These are phyloP conservation scores for Liodrosophila aerea DNA, from an alignment of 2,888 invertebrate species.

Conservation along the genomic window DNA sequence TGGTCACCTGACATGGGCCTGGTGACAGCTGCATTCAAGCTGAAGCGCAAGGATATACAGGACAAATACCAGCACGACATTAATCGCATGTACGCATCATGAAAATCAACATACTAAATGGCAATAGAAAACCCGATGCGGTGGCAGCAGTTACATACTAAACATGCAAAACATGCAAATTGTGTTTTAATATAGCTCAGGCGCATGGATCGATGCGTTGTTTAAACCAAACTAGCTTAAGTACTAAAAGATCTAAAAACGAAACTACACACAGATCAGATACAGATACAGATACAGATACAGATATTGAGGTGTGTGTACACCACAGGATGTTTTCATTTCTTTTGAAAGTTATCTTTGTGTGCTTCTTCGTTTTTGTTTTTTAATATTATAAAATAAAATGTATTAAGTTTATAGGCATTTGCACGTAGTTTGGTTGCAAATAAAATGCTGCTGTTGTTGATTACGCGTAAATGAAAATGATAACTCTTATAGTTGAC, in stretches of 20 bases:
- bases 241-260: conserved; percentile 54
- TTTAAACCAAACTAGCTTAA: conserved; percentile 61
- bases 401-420: conserved; percentile 37
- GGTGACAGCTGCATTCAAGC: conserved; percentile 98
- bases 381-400: conserved; percentile 27
- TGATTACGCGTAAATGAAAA: too few relatives aligned
- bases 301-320: too few relatives aligned
- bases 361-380: conserved; percentile 18
- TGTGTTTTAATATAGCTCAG: conserved; percentile 50
- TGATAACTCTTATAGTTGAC: conserved; percentile 29
- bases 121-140: conserved; percentile 12
- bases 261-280: conserved; percentile 9
- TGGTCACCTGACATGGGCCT: conserved; percentile 99
- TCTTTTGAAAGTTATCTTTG: conserved; percentile 17
- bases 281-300: conserved; percentile 13
- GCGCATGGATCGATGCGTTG: conserved; percentile 33
- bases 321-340: too few relatives aligned
- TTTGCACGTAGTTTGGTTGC: conserved; percentile 42
- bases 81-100: conserved; percentile 96
- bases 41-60: conserved; percentile 98
- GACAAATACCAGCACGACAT: conserved; percentile 96
- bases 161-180: conserved; percentile 14
- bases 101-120: conserved; percentile 83
- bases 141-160: conserved; percentile 44
- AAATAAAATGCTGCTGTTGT: conserved; percentile 56